Percentiles rank a stretch among this genome's conserved stretches.
Evolutionary conservation across 2,797 vertebrate species (phyloP).

Genomic region (Pseudomugil gertrudae): DNA sequence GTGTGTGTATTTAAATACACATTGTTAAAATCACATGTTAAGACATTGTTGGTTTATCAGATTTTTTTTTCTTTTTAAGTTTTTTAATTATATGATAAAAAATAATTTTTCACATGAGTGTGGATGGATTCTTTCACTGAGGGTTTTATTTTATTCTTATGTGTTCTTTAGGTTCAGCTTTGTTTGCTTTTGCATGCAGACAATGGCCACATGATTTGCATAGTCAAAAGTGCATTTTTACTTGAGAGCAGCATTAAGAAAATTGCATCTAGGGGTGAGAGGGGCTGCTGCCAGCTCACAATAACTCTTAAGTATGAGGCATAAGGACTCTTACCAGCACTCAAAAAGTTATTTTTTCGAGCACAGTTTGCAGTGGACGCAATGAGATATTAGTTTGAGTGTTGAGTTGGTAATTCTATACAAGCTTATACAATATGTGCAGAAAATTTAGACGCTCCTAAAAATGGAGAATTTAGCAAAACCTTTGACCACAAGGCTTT

Average conservation of each 20-base stretch:
- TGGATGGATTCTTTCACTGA: too few relatives aligned
- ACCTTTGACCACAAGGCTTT: neutral
- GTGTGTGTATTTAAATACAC: too few relatives aligned
- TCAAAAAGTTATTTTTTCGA: neutral
- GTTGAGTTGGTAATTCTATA: neutral
- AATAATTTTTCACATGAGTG: too few relatives aligned
- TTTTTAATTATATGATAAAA: too few relatives aligned
- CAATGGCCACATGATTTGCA: conserved; percentile 3
- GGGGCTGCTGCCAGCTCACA: conserved; percentile 1
- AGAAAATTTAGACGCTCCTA: too few relatives aligned
- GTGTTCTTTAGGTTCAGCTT: conserved; percentile 1
- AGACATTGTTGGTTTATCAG: too few relatives aligned
- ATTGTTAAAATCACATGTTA: too few relatives aligned
- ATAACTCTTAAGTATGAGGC: neutral
- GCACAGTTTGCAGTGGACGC: neutral
- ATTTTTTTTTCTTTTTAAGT: too few relatives aligned
- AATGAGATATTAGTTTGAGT: neutral
- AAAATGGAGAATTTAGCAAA: too few relatives aligned
- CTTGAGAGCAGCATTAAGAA: conserved; percentile 24
- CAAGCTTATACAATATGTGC: conserved; percentile 4
- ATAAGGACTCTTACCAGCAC: neutral
- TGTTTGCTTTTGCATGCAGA: conserved; percentile 1
- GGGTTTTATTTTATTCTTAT: neutral
- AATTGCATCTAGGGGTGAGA: conserved; percentile 13
- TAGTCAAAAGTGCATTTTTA: conserved; percentile 14